Evolutionary conservation across 1,140 invertebrate species (phyloP).

Genomic region (Tribolium castaneum): DNA sequence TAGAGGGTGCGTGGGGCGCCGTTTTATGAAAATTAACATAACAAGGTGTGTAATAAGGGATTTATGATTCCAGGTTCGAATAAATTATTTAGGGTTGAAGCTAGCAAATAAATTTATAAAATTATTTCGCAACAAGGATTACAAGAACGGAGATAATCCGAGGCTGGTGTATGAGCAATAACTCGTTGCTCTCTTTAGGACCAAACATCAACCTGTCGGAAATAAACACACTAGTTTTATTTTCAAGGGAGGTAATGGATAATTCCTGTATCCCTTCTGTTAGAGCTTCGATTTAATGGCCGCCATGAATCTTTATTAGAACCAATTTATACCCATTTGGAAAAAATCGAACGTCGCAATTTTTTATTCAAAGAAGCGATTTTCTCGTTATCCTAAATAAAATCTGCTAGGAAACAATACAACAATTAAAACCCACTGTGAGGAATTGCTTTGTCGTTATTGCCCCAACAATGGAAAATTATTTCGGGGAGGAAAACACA

Average conservation of each 20-base stretch:
- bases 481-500: slow-evolving; percentile 1
- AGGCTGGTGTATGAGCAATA: too few species aligned
- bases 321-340: slow-evolving; percentile 20
- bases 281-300: slow-evolving; percentile 27
- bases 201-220: background rate
- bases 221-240: slow-evolving; percentile 29
- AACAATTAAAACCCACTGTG: slow-evolving; percentile 3
- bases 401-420: background rate
- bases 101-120: background rate
- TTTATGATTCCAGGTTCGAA: background rate
- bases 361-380: background rate
- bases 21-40: slow-evolving; percentile 29
- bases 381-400: background rate
- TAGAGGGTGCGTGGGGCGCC: background rate
- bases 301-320: slow-evolving; percentile 31
- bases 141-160: too few species aligned
- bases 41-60: background rate
- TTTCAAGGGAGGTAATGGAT: slow-evolving; percentile 23
- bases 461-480: slow-evolving; percentile 3
- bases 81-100: slow-evolving; percentile 1
- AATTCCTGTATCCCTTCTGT: slow-evolving; percentile 31
- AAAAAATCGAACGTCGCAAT: background rate
- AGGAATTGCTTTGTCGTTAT: background rate
- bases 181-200: background rate
- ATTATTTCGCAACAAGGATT: too few species aligned